These are phyloP conservation scores for Xanthia togata DNA, from an alignment of 2,888 invertebrate species.

Conservation along the genomic window DNA sequence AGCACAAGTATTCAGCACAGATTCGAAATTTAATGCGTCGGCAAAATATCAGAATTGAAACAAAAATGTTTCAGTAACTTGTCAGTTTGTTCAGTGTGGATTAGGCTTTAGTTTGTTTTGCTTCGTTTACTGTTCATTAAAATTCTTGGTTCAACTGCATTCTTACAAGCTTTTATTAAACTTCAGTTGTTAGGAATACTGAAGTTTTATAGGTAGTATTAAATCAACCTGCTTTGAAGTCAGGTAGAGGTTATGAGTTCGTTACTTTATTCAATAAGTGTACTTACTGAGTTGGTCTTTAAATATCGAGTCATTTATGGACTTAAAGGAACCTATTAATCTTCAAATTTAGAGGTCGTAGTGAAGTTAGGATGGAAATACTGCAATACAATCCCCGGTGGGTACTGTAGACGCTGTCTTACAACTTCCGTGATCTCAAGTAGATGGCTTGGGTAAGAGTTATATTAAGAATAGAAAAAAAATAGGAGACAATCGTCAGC, in stretches of 20 bases:
- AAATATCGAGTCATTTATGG: too few species aligned
- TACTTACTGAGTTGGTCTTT: background rate
- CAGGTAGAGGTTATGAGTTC: background rate
- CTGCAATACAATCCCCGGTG: too few species aligned
- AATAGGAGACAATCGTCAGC: too few species aligned
- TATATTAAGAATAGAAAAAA: too few species aligned
- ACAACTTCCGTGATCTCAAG: too few species aligned
- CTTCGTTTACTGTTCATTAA: constrained; percentile 14
- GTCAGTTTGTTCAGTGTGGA: background rate
- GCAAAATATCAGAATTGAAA: background rate
- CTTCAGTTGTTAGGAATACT: background rate
- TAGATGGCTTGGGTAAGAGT: too few species aligned
- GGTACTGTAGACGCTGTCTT: too few species aligned
- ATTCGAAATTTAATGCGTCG: background rate
- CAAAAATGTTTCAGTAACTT: background rate
- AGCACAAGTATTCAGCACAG: background rate
- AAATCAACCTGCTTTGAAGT: constrained; percentile 1
- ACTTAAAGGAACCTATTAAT: too few species aligned
- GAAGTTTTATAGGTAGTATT: background rate
- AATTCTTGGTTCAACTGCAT: constrained; percentile 28
- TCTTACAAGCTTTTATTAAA: constrained; percentile 8
- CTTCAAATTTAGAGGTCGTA: too few species aligned
- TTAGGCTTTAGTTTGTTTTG: background rate
- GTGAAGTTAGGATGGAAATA: too few species aligned
- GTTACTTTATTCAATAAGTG: background rate